Base-by-base conservation (phyloP, 2,797 vertebrate genomes). In the Spinus olivaceus region DNA sequence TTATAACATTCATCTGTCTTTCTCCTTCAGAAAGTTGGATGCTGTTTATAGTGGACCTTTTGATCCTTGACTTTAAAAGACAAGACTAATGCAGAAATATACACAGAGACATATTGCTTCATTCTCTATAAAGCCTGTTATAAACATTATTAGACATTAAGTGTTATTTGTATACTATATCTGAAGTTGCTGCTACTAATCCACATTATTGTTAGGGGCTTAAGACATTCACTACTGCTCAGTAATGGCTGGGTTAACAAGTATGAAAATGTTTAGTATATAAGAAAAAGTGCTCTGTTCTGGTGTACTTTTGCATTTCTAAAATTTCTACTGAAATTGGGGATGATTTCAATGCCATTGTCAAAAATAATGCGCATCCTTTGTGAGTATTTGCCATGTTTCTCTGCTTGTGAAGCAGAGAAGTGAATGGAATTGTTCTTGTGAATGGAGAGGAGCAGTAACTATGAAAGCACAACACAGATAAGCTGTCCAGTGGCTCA, bases 401-500 rank as follows among this genome's bases (percentile, higher is more conserved):
- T 85, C 56, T 88, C 21, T 88, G 56, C 51, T 78, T 85, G n/a
- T 74, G 64, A 64, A 65, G 50, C 35, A 57, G 50, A 56, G 56
- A 41, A 56, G 30, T 83, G 42, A 64, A 41, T 33, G 57, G 56
- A 44, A 70, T 44, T 71, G 27, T 78, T 49, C 63, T 77, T 83
- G 35, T 78, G 59, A 71, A 88, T 89, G 94, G 94, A 96, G 94
- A 85, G 32, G 69, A 94, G 71, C 30, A 85, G 64, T 92, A 67
- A 59, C 80, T 78, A 47, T 90, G 76, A 41, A 8, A 8, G 60
- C 41, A 44, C 25, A 10, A 23, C 0, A 1, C 41, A 69, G 83
- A 50, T 39, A 90, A 82, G 81, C 28, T 95, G 64, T 81, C 78
- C 7, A 27, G 74, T 94, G 81, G 71, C 69, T 95, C 85, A 69